phyloP scores from a whole-genome alignment of 1,140 invertebrate genomes.

The Aphis craccivora region DNA sequence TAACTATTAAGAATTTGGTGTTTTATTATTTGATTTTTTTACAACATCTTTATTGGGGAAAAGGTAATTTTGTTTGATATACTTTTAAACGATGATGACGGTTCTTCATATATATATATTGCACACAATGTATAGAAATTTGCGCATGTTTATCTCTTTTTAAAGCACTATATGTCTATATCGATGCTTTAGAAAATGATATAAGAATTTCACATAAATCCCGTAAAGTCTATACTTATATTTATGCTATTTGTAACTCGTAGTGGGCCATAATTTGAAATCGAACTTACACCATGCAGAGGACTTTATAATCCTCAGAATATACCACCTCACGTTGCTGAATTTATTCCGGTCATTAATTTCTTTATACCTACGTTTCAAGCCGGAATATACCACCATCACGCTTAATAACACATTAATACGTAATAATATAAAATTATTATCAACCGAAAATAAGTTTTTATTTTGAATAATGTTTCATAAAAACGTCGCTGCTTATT shows the following conservation, averaged over 20 bases:
- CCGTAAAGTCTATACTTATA: neutral
- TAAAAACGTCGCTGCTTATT: neutral
- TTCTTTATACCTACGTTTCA: neutral
- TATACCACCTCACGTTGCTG: neutral
- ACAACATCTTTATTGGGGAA: neutral
- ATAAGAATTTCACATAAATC: neutral
- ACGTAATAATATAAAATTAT: neutral
- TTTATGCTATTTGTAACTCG: neutral
- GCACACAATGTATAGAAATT: no score
- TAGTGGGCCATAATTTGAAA: neutral
- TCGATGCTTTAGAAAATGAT: neutral
- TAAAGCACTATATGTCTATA: neutral
- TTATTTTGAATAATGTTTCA: conserved; percentile 5
- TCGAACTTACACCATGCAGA: neutral
- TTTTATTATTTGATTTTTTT: neutral
- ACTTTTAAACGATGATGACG: neutral
- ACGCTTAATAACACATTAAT: neutral
- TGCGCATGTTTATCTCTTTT: neutral
- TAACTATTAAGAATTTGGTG: neutral
- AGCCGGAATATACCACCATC: neutral
- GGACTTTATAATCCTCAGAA: neutral
- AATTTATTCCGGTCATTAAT: conserved; percentile 3
- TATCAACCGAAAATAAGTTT: neutral
- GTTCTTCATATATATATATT: neutral
- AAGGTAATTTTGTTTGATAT: neutral